These are phyloP conservation scores for Falco peregrinus DNA, from an alignment of 2,797 vertebrate genomes.

Conservation along the genomic window DNA sequence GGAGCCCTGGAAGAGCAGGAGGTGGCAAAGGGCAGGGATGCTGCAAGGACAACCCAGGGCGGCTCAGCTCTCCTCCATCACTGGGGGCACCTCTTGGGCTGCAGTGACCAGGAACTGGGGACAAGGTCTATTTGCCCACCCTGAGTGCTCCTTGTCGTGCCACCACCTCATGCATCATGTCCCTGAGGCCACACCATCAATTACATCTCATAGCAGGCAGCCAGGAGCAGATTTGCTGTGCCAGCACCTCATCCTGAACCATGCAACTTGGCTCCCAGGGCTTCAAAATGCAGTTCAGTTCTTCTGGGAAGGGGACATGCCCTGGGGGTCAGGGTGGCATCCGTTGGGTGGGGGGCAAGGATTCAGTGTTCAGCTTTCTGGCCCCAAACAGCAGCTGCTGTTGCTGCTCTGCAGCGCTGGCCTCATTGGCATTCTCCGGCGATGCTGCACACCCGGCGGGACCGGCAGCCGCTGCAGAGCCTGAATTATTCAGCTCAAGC, in stretches of 20 bases:
- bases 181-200: fast-evolving
- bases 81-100: fast-evolving
- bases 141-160: neutral
- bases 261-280: fast-evolving
- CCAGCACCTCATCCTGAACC: neutral
- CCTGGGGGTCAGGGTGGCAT: neutral
- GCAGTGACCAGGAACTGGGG: neutral
- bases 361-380: neutral
- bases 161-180: neutral
- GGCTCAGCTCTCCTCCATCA: neutral
- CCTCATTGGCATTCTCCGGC: slow-evolving; percentile 55
- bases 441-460: neutral
- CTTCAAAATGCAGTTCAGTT: neutral
- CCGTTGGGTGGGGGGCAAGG: fast-evolving
- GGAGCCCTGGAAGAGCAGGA: neutral
- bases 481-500: slow-evolving; percentile 71
- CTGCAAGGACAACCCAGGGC: neutral
- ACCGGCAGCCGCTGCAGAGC: slow-evolving; percentile 24
- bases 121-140: neutral
- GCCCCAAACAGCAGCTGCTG: neutral
- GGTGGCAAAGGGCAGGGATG: neutral
- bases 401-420: neutral
- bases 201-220: neutral
- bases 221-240: neutral
- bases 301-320: neutral